Conservation (phyloP, 2,888 invertebrate genomes). For the Drosophila peninsularis region DNA sequence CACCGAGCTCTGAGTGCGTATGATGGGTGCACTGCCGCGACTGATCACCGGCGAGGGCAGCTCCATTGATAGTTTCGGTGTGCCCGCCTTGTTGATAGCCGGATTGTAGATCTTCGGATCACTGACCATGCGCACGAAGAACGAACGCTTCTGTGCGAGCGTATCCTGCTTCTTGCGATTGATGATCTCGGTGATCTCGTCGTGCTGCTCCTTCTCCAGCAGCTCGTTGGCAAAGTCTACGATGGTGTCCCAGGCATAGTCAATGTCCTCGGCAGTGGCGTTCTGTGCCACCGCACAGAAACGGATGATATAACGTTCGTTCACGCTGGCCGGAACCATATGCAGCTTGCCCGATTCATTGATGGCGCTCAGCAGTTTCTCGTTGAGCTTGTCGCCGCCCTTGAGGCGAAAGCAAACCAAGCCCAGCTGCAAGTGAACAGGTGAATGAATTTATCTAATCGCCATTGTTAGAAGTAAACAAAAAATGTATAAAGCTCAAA, state of each 20-base stretch:
- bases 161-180: constrained; percentile 91
- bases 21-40: constrained; percentile 81
- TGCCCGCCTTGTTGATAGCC: constrained; percentile 91
- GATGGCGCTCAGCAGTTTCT: constrained; percentile 94
- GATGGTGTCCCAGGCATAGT: constrained; percentile 93
- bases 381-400: constrained; percentile 92
- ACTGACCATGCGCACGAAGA: constrained; percentile 98
- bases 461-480: constrained; percentile 21
- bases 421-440: constrained; percentile 88
- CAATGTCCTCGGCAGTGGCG: constrained; percentile 93
- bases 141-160: constrained; percentile 95
- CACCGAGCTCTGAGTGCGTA: constrained; percentile 82
- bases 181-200: constrained; percentile 90
- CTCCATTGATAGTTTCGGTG: constrained; percentile 85
- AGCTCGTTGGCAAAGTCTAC: constrained; percentile 92
- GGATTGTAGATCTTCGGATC: constrained; percentile 98
- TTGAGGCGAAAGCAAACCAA: constrained; percentile 95
- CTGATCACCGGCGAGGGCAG: constrained; percentile 82
- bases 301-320: constrained; percentile 95
- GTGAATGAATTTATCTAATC: constrained; percentile 1
- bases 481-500: constrained; percentile 8
- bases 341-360: constrained; percentile 98
- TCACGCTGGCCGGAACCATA: constrained; percentile 97
- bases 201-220: constrained; percentile 88
- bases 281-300: constrained; percentile 97